Evolutionary conservation across 2,888 invertebrate genomes (phyloP).

Genomic region (Keiferia lycopersicella): DNA sequence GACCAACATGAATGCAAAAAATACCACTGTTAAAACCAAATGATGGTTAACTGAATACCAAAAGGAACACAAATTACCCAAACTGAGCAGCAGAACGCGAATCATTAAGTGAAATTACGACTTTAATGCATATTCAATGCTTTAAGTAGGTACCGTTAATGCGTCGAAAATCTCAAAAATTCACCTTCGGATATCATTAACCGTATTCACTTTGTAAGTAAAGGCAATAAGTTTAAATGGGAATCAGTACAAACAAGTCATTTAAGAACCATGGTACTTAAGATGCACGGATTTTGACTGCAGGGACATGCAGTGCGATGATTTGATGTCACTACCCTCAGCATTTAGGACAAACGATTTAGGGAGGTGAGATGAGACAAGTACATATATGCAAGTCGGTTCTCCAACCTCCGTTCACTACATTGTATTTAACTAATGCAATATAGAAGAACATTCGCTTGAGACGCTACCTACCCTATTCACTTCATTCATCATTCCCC

Average conservation of each 20-base stretch:
- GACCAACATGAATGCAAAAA: not conserved
- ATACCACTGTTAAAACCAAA: not conserved
- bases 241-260: not conserved
- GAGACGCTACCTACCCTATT: too few relatives aligned
- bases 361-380: too few relatives aligned
- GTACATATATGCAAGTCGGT: too few relatives aligned
- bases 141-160: not conserved
- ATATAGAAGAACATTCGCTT: too few relatives aligned
- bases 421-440: too few relatives aligned
- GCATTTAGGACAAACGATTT: too few relatives aligned
- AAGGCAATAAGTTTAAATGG: not conserved
- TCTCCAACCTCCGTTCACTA: too few relatives aligned
- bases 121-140: conserved; percentile 14
- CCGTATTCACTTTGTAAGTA: not conserved
- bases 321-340: too few relatives aligned
- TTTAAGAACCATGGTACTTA: not conserved
- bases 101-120: conserved; percentile 11
- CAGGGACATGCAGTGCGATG: too few relatives aligned
- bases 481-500: too few relatives aligned
- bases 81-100: not conserved
- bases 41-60: not conserved
- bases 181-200: conserved; percentile 10
- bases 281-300: not conserved
- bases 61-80: not conserved
- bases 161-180: conserved; percentile 5